phyloP scores from a whole-genome alignment of 2,797 vertebrate species.

The Sebastiscus albofasciatus region DNA sequence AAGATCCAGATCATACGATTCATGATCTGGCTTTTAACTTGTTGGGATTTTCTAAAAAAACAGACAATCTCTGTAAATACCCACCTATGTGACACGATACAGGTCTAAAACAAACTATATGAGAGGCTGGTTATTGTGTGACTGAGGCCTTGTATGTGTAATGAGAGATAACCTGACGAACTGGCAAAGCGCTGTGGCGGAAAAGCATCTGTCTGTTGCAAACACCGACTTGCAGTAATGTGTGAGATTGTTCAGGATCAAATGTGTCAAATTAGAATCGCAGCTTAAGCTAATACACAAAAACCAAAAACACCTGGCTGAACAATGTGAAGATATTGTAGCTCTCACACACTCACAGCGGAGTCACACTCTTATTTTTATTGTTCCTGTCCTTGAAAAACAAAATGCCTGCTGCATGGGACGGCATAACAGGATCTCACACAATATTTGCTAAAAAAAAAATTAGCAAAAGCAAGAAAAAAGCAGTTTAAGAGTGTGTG shows the following conservation, averaged over 20 bases:
- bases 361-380: neutral
- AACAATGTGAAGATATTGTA: neutral
- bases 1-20: neutral
- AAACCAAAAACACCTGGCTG: neutral
- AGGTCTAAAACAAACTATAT: conserved; percentile 12
- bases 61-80: neutral
- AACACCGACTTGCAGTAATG: neutral
- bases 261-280: neutral
- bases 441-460: neutral
- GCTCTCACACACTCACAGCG: neutral
- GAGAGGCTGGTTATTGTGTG: neutral
- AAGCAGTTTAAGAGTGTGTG: neutral
- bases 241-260: neutral
- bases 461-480: neutral
- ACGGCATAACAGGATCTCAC: neutral
- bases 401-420: neutral
- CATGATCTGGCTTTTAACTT: neutral
- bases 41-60: neutral
- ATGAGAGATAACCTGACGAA: neutral
- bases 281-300: conserved; percentile 1
- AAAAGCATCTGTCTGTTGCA: conserved; percentile 1
- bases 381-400: neutral
- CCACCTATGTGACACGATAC: neutral
- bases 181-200: neutral
- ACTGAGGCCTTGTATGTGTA: neutral